Evolutionary conservation across 30 jellyfish, hydroid and myxozoan species (phyloP).

Genomic region (Turritopsis rubra): DNA sequence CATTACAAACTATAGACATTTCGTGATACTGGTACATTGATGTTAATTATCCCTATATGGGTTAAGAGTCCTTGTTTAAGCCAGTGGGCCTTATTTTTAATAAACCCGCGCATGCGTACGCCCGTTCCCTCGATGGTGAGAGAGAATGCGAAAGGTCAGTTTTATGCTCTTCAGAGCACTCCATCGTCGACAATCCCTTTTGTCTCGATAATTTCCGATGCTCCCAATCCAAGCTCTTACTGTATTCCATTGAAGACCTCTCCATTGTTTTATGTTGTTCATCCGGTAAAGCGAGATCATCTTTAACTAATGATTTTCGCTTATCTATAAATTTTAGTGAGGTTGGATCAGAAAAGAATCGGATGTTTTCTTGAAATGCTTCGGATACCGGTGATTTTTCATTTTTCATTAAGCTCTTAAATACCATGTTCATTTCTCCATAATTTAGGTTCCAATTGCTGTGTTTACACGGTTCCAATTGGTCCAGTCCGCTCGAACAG

Average conservation of each 20-base stretch:
- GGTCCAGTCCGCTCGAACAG: neutral
- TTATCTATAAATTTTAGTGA: neutral
- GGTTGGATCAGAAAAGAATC: neutral
- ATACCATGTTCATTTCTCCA: neutral
- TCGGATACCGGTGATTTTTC: neutral
- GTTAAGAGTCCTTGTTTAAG: neutral
- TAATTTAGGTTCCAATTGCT: neutral
- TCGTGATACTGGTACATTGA: no score
- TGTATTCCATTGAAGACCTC: neutral
- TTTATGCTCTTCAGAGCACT: neutral
- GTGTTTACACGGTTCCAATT: neutral
- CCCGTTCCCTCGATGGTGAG: neutral
- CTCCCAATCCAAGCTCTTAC: neutral
- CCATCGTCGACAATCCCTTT: neutral
- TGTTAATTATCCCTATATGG: no score
- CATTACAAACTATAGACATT: no score
- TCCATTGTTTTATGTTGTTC: neutral
- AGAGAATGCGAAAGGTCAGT: neutral
- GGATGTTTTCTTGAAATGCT: neutral
- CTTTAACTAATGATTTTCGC: neutral
- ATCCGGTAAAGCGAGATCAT: neutral
- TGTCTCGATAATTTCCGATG: conserved; percentile 16
- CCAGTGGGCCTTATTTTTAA: neutral
- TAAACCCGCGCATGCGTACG: neutral
- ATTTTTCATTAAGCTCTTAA: neutral